phyloP scores from a whole-genome alignment of 2,113 vertebrate species.

The Ochotona curzoniae region DNA sequence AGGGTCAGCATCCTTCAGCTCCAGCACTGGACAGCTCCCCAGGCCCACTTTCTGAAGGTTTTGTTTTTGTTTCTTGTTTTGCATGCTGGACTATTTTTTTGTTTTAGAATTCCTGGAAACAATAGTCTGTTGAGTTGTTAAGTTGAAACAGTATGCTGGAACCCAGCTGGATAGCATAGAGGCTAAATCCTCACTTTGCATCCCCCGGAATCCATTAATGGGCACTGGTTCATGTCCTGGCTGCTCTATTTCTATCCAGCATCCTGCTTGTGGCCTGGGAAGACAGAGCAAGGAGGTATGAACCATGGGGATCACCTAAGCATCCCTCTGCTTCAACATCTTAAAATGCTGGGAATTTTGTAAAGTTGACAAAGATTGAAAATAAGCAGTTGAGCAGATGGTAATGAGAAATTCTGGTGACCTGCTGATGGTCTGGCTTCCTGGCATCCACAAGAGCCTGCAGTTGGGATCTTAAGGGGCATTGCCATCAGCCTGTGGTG shows the following conservation, averaged over 20 bases:
- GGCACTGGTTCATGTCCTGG: no score
- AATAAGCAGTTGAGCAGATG: neutral
- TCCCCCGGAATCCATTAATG: no score
- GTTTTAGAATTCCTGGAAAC: constrained; percentile 12
- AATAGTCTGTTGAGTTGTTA: neutral
- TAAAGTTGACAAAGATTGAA: neutral
- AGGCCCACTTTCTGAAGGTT: neutral
- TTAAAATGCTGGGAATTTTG: neutral
- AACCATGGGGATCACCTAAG: neutral
- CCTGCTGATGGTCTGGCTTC: neutral
- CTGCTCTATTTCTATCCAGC: no score
- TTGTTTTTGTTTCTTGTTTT: neutral
- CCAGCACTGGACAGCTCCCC: neutral
- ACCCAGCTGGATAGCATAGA: no score
- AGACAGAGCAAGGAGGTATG: neutral
- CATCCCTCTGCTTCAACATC: neutral
- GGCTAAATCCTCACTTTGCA: no score
- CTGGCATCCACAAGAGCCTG: neutral
- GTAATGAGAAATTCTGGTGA: neutral
- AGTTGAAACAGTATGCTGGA: neutral
- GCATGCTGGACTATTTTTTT: neutral
- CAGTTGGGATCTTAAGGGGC: neutral
- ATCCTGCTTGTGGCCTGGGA: no score
- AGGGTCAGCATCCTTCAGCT: neutral
- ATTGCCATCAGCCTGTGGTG: neutral